phyloP scores from a whole-genome alignment of 2,113 vertebrate species.

The Fregata magnificens region DNA sequence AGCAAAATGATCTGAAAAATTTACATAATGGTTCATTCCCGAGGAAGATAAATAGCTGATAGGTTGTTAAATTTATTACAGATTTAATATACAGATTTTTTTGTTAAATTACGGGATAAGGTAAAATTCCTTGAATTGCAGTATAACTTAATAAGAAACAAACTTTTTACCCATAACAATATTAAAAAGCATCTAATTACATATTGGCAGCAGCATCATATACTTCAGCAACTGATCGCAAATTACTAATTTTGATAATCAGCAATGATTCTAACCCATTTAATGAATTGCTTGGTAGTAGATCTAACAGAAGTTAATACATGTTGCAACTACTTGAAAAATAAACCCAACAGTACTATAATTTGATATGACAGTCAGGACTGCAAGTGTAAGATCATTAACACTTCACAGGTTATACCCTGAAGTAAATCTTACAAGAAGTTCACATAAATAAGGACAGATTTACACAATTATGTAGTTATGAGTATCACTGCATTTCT shows the following conservation, averaged over 20 bases:
- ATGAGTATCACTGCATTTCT: slow-evolving; percentile 61
- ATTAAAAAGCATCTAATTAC: not conserved
- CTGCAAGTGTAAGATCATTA: slow-evolving; percentile 70
- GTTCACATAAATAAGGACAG: slow-evolving; percentile 74
- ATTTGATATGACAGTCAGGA: slow-evolving; percentile 70
- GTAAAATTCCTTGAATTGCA: not conserved
- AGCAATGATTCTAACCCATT: not conserved
- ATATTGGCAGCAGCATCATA: not conserved
- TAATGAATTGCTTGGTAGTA: slow-evolving; percentile 35
- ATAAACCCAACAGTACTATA: slow-evolving; percentile 53
- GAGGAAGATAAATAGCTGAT: not conserved
- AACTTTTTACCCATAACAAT: not conserved
- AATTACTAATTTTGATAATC: slow-evolving; percentile 29
- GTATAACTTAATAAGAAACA: not conserved
- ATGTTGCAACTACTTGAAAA: slow-evolving; percentile 64
- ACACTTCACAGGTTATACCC: slow-evolving; percentile 74
- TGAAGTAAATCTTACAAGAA: slow-evolving; percentile 71
- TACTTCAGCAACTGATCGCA: not conserved
- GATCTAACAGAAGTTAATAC: slow-evolving; percentile 48
- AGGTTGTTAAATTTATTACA: not conserved
- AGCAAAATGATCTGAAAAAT: not conserved
- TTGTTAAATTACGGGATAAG: not conserved
- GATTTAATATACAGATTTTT: not conserved
- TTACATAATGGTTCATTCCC: not conserved
- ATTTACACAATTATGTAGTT: slow-evolving; percentile 73